Conservation (phyloP, 2,888 invertebrate genomes). For the Ommatoiulus sabulosus region DNA sequence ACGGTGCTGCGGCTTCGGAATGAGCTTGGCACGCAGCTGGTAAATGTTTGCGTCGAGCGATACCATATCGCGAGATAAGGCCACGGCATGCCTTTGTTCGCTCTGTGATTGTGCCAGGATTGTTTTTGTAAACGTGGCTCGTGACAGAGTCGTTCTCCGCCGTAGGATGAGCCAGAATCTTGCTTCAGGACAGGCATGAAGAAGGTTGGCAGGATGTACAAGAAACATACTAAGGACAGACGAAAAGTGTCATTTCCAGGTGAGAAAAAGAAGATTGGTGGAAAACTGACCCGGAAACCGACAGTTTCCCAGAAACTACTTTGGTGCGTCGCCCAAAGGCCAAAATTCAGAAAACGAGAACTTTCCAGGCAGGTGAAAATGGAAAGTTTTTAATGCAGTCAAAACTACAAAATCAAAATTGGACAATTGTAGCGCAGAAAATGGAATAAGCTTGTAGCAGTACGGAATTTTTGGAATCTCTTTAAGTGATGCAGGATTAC, state of each 20-base stretch:
- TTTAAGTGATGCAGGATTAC: too few relatives aligned
- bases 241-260: slow-evolving; percentile 55
- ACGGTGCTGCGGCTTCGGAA: neutral
- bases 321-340: too few relatives aligned
- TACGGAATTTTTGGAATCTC: too few relatives aligned
- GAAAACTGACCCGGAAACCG: neutral
- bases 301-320: neutral
- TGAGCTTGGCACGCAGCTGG: neutral
- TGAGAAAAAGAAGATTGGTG: slow-evolving; percentile 16
- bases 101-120: neutral
- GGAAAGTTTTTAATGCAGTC: too few relatives aligned
- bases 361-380: too few relatives aligned
- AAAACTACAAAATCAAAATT: too few relatives aligned
- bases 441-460: too few relatives aligned
- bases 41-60: neutral
- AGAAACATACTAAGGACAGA: neutral
- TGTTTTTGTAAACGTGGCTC: neutral
- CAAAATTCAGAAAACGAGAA: too few relatives aligned
- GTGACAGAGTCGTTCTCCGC: neutral
- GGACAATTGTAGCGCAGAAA: too few relatives aligned
- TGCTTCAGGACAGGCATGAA: neutral
- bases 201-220: neutral
- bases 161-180: neutral
- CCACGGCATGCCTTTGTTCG: neutral
- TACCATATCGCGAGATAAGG: neutral